These are phyloP conservation scores for Rugalucina vietnamica DNA, from an alignment of 2,888 invertebrate species.

Conservation along the genomic window DNA sequence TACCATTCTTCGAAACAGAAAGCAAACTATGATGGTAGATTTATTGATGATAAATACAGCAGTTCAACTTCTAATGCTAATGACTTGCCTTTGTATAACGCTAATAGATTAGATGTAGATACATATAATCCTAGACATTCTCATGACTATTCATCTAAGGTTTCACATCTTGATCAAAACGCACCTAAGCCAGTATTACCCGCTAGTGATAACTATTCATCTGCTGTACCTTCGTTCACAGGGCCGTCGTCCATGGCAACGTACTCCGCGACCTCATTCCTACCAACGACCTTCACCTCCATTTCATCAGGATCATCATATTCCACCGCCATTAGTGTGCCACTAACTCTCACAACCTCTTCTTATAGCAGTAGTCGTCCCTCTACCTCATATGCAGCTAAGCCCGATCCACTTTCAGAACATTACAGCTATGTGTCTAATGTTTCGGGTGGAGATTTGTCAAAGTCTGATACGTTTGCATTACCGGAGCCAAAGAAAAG, in stretches of 20 bases:
- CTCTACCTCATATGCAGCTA: conserved; percentile 51
- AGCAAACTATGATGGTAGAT: not conserved
- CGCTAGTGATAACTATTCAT: conserved; percentile 13
- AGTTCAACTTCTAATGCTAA: not conserved
- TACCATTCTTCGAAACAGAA: not conserved
- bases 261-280: conserved; percentile 34
- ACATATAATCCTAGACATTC: conserved; percentile 6
- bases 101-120: conserved; percentile 9
- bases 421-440: conserved; percentile 76
- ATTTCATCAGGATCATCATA: conserved; percentile 56
- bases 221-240: conserved; percentile 49
- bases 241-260: conserved; percentile 37
- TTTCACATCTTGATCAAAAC: conserved; percentile 8
- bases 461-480: conserved; percentile 68
- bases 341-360: conserved; percentile 53
- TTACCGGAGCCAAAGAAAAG: conserved; percentile 76
- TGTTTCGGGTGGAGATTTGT: conserved; percentile 64
- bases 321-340: conserved; percentile 62
- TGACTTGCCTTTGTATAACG: conserved; percentile 10
- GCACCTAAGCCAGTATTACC: conserved; percentile 4
- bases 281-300: conserved; percentile 57
- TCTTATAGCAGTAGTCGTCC: conserved; percentile 52
- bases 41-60: conserved; percentile 1
- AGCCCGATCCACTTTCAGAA: conserved; percentile 63
- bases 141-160: conserved; percentile 14